Conservation (phyloP, 2,888 invertebrate species). For the Therioaphis trifolii region DNA sequence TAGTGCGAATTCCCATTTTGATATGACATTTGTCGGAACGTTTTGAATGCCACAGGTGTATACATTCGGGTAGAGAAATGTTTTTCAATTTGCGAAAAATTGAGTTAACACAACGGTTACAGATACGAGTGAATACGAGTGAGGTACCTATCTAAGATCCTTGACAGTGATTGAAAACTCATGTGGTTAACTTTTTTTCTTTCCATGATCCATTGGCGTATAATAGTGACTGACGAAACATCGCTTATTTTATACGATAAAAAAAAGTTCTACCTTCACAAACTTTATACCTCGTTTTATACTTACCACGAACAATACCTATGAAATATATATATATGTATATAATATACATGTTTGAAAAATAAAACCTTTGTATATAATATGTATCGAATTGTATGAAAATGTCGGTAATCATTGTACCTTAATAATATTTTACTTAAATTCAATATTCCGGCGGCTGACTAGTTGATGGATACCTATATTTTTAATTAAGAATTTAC, state of each 20-base stretch:
- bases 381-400: no score
- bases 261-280: neutral
- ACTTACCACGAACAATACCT: neutral
- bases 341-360: no score
- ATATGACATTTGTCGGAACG: neutral
- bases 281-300: neutral
- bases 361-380: no score
- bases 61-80: no score
- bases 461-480: no score
- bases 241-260: neutral
- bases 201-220: neutral
- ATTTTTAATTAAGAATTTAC: no score
- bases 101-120: neutral
- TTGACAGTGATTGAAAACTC: slow-evolving; percentile 41
- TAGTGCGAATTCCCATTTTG: neutral
- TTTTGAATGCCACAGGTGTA: neutral
- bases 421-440: no score
- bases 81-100: neutral
- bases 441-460: no score
- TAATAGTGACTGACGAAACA: slow-evolving; percentile 4
- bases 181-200: neutral
- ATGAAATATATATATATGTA: neutral
- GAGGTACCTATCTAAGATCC: neutral
- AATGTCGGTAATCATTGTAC: no score
- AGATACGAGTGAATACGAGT: neutral